These are phyloP conservation scores for Chelonus insularis DNA, from an alignment of 1,140 invertebrate species.

Conservation along the genomic window DNA sequence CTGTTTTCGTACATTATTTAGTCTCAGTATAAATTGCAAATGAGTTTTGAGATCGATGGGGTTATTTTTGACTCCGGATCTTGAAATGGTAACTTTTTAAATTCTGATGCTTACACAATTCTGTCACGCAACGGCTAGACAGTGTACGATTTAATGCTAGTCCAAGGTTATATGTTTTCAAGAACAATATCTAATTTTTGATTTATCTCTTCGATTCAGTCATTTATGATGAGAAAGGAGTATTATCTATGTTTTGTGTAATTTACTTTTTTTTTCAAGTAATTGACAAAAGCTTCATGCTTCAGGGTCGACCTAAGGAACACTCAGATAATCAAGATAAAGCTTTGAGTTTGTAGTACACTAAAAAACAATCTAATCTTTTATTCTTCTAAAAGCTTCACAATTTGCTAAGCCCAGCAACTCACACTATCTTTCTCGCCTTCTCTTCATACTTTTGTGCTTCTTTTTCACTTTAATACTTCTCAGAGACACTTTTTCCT, in stretches of 20 bases:
- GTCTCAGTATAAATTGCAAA: conserved; percentile 2
- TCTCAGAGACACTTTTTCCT: conserved; percentile 28
- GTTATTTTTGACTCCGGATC: conserved; percentile 8
- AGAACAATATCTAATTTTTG: background rate
- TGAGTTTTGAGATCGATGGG: conserved; percentile 3
- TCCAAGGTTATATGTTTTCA: conserved; percentile 4
- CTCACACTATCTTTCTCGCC: background rate
- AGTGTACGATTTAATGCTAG: conserved; percentile 16
- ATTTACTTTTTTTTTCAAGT: too few relatives aligned
- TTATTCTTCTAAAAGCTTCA: too few relatives aligned
- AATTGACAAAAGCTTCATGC: too few relatives aligned
- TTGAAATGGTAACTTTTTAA: background rate
- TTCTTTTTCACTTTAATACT: background rate
- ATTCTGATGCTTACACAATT: background rate
- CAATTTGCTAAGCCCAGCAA: background rate
- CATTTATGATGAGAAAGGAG: background rate
- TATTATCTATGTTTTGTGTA: too few relatives aligned
- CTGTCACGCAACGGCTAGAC: conserved; percentile 25
- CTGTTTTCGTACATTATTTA: background rate
- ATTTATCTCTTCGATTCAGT: background rate
- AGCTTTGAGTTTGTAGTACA: too few relatives aligned
- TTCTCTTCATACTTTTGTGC: background rate
- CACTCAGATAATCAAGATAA: too few relatives aligned
- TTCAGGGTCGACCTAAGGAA: too few relatives aligned
- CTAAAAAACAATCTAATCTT: too few relatives aligned